Evolutionary conservation across 2,113 vertebrate genomes (phyloP).

Genomic region (Sapajus apella): DNA sequence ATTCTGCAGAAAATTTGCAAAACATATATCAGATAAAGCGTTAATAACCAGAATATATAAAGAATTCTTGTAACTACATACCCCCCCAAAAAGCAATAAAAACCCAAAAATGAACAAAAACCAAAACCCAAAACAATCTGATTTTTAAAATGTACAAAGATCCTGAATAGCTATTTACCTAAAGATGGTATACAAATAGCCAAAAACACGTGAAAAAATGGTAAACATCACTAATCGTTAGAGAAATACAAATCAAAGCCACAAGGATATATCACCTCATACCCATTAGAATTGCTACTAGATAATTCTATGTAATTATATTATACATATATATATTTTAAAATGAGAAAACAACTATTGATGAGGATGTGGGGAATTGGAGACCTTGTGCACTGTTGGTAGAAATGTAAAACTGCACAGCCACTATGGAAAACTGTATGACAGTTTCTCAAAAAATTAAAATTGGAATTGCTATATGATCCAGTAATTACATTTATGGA

Average conservation of each 20-base stretch:
- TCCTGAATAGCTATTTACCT: not conserved
- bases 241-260: not conserved
- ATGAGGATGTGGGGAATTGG: not conserved
- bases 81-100: not conserved
- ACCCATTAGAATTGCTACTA: not conserved
- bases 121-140: not conserved
- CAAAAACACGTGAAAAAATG: not conserved
- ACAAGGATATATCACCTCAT: not conserved
- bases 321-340: not conserved
- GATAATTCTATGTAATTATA: not conserved
- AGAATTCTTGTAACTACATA: not conserved
- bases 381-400: not conserved
- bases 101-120: not conserved
- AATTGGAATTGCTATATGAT: not conserved
- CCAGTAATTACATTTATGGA: not conserved
- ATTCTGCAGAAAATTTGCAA: not conserved
- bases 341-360: not conserved
- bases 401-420: not conserved
- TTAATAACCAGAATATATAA: not conserved
- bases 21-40: not conserved
- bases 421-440: not conserved
- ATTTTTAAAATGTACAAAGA: not conserved
- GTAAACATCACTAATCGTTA: not conserved
- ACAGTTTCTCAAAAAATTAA: not conserved
- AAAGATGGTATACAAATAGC: not conserved